Evolutionary conservation across 2,888 invertebrate genomes (phyloP), one percentile per base, ranked within the genome.

Genomic region (Metopia argyrocephala): DNA sequence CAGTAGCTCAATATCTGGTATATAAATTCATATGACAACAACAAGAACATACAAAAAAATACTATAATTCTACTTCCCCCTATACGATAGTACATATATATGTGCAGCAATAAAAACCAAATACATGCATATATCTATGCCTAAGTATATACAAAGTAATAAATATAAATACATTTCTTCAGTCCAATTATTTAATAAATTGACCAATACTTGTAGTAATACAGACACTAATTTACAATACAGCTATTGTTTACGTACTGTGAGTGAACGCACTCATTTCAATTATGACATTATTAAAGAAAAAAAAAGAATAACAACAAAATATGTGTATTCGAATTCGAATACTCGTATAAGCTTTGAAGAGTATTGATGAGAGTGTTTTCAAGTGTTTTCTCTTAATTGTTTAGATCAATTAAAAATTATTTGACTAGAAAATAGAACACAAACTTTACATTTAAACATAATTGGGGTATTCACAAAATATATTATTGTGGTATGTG

Each of bases 111-210:
- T n/a, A n/a, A n/a, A n/a, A n/a, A n/a, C n/a, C n/a, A n/a, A 12
- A 12, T 31, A 31, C 31, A 31, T 31, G 12, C 12, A 1, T 28
- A 28, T 9, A 28, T 28, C 5, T 7, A 12, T 31, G 12, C 31
- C 7, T 9, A 31, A 7, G 2, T 9, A 31, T 12, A 12, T 31
- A 3, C 9, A 31, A 38, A 38, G 12, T 12, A 38, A 38, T 38
- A 38, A 38, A 38, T 12, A 38, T 15, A 38, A 2, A 0, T 38
- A 9, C 38, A 38, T 38, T 6, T 38, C 38, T 38, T 12, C 15
- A 68, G 27, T 61, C 68, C 54, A 69, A 69, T 69, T 69, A 62
- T 62, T 76, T 62, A 56, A 76, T 62, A 69, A 69, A 64, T 69
- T 62, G 31, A 62, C 31, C 48, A 56, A 31, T 69, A 64, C n/a